Base-by-base conservation (phyloP, 2,797 vertebrate genomes). In the Coilia nasus region DNA sequence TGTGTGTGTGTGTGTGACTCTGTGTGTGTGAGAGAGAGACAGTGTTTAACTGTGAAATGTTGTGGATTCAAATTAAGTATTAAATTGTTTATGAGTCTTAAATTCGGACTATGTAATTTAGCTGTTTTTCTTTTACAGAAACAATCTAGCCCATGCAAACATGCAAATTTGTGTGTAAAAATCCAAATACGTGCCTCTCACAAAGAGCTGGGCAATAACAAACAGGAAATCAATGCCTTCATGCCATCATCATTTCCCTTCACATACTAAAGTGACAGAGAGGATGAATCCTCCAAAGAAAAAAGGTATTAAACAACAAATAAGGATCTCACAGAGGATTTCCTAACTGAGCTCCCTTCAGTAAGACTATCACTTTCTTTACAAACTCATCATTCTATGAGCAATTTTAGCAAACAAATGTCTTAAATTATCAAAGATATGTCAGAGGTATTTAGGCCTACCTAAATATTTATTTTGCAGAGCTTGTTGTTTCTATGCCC, bases 51-150 rank as follows among this genome's bases (percentile, higher is more conserved):
- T 21, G 50, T 31, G 15, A 25, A 46, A 23, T 44, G 35, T 83
- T 47, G 31, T 11, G 83, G 41, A 64, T 47, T 75, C 67, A 60
- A 56, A 71, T 47, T n/a, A 41, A 78, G 71, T 78, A 50, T 86
- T 82, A 44, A 80, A 28, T 81, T 62, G 23, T 21, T 90, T 83
- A 78, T 41, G 83, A 41, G 14, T n/a, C 59, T 84, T 89, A 0
- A 14, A 0, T 21, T 15, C 35, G 21, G 71, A 57, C 46, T 19
- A 10, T 46, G 47, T 0, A 0, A 75, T 21, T 60, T 12, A 11
- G n/a, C 54, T 60, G 21, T 19, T 75, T 44, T 78, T 17, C 17
- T 44, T 21, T 41, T 41, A 75, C n/a, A 54, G 15, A 41, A 78
- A 44, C 71, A 78, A 44, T 44, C 71, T 41, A 10, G 71, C 71